These are phyloP conservation scores for Tipula lateralis DNA, from an alignment of 2,888 invertebrate genomes.

Conservation along the genomic window DNA sequence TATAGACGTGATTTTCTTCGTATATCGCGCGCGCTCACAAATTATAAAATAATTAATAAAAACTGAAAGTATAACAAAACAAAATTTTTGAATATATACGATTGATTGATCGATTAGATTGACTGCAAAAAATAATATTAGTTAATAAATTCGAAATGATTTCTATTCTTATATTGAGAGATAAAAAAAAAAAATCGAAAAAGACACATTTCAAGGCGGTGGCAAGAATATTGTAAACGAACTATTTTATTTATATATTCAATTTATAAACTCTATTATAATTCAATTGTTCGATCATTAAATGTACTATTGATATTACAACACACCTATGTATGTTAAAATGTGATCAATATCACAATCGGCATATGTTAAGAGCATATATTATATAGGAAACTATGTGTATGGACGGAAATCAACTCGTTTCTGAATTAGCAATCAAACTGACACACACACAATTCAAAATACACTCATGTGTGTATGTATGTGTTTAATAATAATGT, in stretches of 20 bases:
- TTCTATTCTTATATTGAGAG: slow-evolving; percentile 15
- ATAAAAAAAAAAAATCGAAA: background rate
- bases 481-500: background rate
- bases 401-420: background rate
- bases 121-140: background rate
- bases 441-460: background rate
- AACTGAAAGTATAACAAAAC: slow-evolving; percentile 1
- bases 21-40: background rate
- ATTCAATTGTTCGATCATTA: slow-evolving; percentile 11
- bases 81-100: background rate
- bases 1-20: background rate
- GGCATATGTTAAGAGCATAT: too few species aligned
- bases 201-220: background rate
- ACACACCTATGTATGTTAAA: slow-evolving; percentile 16
- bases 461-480: too few species aligned
- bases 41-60: background rate
- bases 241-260: background rate
- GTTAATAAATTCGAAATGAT: background rate
- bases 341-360: background rate
- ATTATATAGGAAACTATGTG: background rate
- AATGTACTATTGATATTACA: background rate
- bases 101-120: slow-evolving; percentile 19
- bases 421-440: background rate
- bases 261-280: slow-evolving; percentile 14
- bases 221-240: background rate